Percentiles rank a stretch among this genome's conserved stretches.
Conservation (phyloP, 2,113 vertebrate genomes). For the Oryctolagus cuniculus region mOryCun1.1 NC_091436.1:139334501-139335000, state of each 20-base stretch:
- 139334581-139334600: neutral
- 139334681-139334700: neutral
- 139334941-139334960: neutral
- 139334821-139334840: neutral
- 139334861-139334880: neutral
- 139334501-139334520: neutral
- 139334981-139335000: too few species aligned
- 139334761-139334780: neutral
- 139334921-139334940: neutral
- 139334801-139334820: neutral
- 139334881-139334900: neutral
- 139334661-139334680: neutral
- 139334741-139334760: neutral
- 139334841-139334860: neutral
- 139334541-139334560: neutral
- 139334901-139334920: neutral
- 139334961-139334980: too few species aligned
- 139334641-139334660: neutral
- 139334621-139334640: neutral
- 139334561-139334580: neutral
- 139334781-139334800: neutral
- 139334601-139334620: neutral
- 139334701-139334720: neutral
- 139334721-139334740: neutral
- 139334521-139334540: neutral